Percentiles rank a stretch among this genome's conserved stretches.
These are phyloP conservation scores for Pelobates fuscus DNA, from an alignment of 2,113 vertebrate species.

Conservation along the genomic window DNA sequence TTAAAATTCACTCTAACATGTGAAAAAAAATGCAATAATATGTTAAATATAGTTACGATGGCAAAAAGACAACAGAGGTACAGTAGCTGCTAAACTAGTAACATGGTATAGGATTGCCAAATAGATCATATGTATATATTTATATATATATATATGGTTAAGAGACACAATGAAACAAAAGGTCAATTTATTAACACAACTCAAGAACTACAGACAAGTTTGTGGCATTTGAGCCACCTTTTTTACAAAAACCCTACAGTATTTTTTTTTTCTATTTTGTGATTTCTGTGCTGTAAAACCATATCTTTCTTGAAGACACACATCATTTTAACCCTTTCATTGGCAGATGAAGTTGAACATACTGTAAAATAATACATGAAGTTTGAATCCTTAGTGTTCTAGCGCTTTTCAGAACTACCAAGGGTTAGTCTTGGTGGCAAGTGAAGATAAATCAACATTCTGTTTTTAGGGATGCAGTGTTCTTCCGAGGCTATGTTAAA, in stretches of 20 bases:
- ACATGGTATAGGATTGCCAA: slow-evolving; percentile 79
- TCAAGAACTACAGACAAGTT: slow-evolving; percentile 59
- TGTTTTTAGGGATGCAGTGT: background rate
- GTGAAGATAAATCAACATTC: background rate
- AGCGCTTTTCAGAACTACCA: background rate
- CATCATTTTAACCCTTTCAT: slow-evolving; percentile 1
- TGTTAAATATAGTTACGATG: slow-evolving; percentile 79
- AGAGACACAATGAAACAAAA: slow-evolving; percentile 35
- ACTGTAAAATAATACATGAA: background rate
- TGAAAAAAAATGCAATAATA: slow-evolving; percentile 86
- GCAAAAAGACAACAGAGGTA: slow-evolving; percentile 73
- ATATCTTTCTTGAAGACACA: slow-evolving; percentile 2
- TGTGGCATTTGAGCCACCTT: slow-evolving; percentile 19
- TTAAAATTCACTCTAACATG: slow-evolving; percentile 77
- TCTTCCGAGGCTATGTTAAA: background rate
- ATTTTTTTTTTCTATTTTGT: slow-evolving; percentile 13
- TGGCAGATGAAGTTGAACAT: background rate
- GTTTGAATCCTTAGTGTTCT: background rate
- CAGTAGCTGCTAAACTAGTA: slow-evolving; percentile 78
- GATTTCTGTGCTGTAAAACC: slow-evolving; percentile 4
- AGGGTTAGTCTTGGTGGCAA: no score
- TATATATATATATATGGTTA: background rate
- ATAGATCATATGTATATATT: slow-evolving; percentile 64
- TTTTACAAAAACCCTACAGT: slow-evolving; percentile 10
- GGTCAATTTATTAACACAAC: slow-evolving; percentile 67